Evolutionary conservation across 2,113 vertebrate species (phyloP).

Genomic region (Rhabdomys dilectus): DNA sequence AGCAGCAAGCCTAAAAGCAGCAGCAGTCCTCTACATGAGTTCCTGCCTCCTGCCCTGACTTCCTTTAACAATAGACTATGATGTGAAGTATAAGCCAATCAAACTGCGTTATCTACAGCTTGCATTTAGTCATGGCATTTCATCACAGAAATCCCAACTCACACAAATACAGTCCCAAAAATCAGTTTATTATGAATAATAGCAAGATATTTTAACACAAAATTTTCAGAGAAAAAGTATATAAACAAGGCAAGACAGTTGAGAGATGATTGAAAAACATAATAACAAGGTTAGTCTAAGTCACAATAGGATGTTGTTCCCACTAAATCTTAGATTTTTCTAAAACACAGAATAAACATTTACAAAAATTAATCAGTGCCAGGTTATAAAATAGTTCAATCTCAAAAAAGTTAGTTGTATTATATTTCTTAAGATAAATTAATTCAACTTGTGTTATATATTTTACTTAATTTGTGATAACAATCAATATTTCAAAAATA

Average conservation of each 20-base stretch:
- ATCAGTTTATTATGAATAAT: neutral
- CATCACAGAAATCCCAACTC: neutral
- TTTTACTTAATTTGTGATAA: neutral
- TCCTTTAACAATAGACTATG: neutral
- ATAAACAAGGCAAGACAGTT: neutral
- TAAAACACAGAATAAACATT: neutral
- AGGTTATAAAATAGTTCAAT: neutral
- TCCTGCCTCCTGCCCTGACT: neutral
- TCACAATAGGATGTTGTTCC: neutral
- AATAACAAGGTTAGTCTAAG: neutral
- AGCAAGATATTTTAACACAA: neutral
- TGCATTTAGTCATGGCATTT: neutral
- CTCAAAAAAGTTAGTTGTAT: neutral
- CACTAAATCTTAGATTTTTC: neutral
- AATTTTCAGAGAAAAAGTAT: neutral
- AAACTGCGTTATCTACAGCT: neutral
- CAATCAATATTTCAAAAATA: neutral
- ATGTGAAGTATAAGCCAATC: neutral
- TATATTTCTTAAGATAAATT: neutral
- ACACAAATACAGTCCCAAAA: neutral
- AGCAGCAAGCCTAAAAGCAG: no score
- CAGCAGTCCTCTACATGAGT: neutral
- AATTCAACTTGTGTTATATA: neutral
- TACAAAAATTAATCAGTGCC: neutral
- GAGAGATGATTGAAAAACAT: neutral